Conservation (phyloP, 1,140 invertebrate genomes). For the Diachasma alloeum region DNA sequence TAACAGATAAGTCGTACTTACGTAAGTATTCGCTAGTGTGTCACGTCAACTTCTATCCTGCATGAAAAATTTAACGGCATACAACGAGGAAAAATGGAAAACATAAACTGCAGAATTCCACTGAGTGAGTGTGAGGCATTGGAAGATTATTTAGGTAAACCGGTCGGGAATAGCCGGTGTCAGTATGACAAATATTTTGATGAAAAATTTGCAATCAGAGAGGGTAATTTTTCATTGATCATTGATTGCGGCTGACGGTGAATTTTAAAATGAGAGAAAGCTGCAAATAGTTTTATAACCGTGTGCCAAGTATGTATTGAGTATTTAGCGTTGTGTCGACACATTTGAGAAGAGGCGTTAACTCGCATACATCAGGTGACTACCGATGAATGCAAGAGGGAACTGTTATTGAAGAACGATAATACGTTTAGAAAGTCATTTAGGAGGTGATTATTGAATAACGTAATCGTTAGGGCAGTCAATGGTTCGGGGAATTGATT, state of each 20-base stretch:
- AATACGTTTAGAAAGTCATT: not conserved
- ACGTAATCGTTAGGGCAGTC: not conserved
- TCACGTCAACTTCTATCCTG: not conserved
- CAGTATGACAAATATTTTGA: not conserved
- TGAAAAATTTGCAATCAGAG: not conserved
- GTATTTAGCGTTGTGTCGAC: constrained; percentile 4
- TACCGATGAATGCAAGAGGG: not conserved
- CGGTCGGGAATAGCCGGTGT: not conserved
- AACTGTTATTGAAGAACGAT: not conserved
- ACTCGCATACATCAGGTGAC: not conserved
- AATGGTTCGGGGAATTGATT: not conserved
- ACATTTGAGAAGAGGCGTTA: constrained; percentile 8
- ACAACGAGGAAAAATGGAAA: not conserved
- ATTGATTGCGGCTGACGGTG: not conserved
- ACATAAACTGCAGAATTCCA: not conserved
- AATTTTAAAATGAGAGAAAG: not conserved
- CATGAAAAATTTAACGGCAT: constrained; percentile 9
- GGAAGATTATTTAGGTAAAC: not conserved
- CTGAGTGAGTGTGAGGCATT: not conserved
- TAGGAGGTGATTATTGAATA: too few relatives aligned
- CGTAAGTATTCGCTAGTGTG: not conserved
- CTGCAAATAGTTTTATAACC: constrained; percentile 3
- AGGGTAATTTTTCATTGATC: not conserved
- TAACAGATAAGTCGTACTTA: constrained; percentile 5
- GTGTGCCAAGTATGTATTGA: not conserved